These are phyloP conservation scores for Gobio occitaniae DNA, from an alignment of 2,797 vertebrate species.

Conservation along the genomic window DNA sequence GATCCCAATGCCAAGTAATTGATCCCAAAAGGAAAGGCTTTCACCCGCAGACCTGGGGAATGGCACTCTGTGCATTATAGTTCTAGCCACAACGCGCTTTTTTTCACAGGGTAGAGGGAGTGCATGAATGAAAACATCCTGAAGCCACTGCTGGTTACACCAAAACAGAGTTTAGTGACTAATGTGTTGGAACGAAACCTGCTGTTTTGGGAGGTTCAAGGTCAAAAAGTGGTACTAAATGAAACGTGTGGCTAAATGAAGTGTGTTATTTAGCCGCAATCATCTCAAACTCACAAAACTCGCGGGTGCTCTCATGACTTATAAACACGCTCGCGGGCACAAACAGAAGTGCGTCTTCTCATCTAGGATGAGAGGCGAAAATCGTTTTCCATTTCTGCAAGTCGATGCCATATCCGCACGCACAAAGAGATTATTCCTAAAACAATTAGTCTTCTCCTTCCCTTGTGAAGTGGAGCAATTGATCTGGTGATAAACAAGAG, in stretches of 20 bases:
- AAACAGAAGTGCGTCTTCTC: slow-evolving; percentile 27
- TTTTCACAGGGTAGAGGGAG: background rate
- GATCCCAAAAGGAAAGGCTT: slow-evolving; percentile 83
- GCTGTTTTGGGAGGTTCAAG: background rate
- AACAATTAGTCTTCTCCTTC: slow-evolving; percentile 84
- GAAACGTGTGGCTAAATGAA: background rate
- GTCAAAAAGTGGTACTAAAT: background rate
- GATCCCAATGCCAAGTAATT: slow-evolving; percentile 80
- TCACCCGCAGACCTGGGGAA: background rate
- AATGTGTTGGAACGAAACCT: background rate
- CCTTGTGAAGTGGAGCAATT: slow-evolving; percentile 79
- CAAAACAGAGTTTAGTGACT: slow-evolving; percentile 34
- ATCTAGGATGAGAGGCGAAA: slow-evolving; percentile 56
- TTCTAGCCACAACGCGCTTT: background rate
- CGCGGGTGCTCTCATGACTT: background rate
- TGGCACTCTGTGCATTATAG: background rate
- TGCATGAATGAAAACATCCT: slow-evolving; percentile 33
- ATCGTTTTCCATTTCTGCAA: slow-evolving; percentile 69
- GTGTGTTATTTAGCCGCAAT: background rate
- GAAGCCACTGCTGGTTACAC: background rate
- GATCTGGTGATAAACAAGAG: slow-evolving; percentile 90
- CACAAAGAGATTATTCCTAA: slow-evolving; percentile 81
- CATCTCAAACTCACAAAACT: background rate
- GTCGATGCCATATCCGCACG: slow-evolving; percentile 68
- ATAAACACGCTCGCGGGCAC: background rate